Evolutionary conservation across 2,888 invertebrate genomes (phyloP).

Genomic region (Caradrina kadenii): DNA sequence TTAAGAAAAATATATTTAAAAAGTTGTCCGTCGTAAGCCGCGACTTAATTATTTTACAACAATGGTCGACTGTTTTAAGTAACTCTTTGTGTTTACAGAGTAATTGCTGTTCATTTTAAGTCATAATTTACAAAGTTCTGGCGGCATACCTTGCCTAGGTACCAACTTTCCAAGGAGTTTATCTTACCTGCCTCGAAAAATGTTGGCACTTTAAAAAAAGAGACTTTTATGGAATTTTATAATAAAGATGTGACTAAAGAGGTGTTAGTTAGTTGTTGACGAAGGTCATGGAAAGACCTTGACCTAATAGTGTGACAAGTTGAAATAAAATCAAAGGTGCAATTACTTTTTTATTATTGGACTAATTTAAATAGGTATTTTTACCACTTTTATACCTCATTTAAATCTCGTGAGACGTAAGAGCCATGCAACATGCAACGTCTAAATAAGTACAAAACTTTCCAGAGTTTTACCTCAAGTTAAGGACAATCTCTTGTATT

Average conservation of each 20-base stretch:
- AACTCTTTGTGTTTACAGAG: slow-evolving; percentile 59
- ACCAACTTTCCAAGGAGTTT: slow-evolving; percentile 22
- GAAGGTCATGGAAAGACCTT: not conserved
- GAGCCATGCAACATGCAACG: not conserved
- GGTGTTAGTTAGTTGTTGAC: not conserved
- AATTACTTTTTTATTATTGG: not conserved
- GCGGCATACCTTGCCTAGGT: slow-evolving; percentile 23
- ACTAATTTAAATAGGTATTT: not conserved
- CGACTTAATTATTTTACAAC: slow-evolving; percentile 59
- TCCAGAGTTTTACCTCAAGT: not conserved
- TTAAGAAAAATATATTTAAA: slow-evolving; percentile 47
- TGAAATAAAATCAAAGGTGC: not conserved
- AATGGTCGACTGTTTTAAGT: slow-evolving; percentile 50
- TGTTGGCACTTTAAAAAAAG: not conserved
- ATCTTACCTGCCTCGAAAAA: slow-evolving; percentile 1
- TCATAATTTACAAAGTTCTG: slow-evolving; percentile 44
- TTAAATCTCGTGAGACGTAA: not conserved
- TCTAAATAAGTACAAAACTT: not conserved
- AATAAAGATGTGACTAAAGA: too few relatives aligned
- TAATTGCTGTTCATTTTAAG: slow-evolving; percentile 57
- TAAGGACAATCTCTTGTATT: not conserved
- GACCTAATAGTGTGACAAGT: not conserved
- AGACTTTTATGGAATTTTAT: not conserved
- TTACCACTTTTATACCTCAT: not conserved
- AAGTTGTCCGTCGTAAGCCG: slow-evolving; percentile 44